Percentiles rank a stretch among this genome's conserved stretches.
Conservation (phyloP, 2,113 vertebrate genomes). For the Ceuthmochares aereus region DNA sequence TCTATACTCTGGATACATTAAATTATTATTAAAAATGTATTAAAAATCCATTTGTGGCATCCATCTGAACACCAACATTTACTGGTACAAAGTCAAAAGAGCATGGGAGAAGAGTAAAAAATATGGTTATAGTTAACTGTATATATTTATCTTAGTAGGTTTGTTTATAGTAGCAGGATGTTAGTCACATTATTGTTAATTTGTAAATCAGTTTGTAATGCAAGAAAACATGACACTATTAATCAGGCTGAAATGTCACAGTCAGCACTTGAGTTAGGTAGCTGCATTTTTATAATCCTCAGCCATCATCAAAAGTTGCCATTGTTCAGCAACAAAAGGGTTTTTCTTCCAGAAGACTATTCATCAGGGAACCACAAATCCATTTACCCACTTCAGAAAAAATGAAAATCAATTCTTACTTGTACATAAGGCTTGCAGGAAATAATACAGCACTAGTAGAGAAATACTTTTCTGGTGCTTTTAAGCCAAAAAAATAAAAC, state of each 20-base stretch:
- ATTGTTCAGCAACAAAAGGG: not conserved
- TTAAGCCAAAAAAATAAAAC: not conserved
- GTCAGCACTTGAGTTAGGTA: constrained; percentile 23
- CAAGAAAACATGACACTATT: not conserved
- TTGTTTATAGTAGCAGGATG: constrained; percentile 8
- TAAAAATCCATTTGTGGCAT: not conserved
- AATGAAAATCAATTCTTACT: not conserved
- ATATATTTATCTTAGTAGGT: constrained; percentile 3
- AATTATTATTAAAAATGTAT: not conserved
- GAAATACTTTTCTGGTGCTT: not conserved
- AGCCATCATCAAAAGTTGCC: not conserved
- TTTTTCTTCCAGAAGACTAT: not conserved
- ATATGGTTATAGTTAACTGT: not conserved
- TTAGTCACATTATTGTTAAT: not conserved
- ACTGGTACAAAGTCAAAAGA: not conserved
- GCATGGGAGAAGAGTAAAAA: not conserved
- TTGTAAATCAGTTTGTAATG: not conserved
- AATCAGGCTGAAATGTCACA: not conserved
- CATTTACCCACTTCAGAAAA: not conserved
- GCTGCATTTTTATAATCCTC: not conserved
- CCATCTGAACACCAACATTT: not conserved
- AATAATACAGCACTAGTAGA: not conserved
- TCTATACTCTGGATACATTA: not conserved
- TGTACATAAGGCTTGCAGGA: not conserved
- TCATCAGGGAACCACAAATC: not conserved